Percentiles rank a stretch among this genome's conserved stretches.
Evolutionary conservation across 64 coral and sea anemone genomes (phyloP).

Genomic region (Cladopsammia gracilis): DNA sequence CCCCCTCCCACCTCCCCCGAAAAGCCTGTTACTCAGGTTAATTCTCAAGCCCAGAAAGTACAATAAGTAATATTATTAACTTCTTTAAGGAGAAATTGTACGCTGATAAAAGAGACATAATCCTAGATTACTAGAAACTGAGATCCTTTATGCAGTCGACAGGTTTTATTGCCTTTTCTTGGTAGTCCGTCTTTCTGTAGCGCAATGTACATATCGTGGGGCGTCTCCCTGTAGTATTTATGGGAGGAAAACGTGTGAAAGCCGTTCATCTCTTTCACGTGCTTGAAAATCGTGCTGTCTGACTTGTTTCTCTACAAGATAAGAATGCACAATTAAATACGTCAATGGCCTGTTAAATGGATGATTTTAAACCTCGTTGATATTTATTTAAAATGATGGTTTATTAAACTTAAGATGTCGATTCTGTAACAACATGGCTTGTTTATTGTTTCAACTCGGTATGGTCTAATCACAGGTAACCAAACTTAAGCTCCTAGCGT

Average conservation of each 20-base stretch:
- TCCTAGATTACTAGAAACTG: conserved; percentile 31
- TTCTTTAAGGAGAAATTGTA: background rate
- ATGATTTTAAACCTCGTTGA: background rate
- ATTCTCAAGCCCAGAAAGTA: too few species aligned
- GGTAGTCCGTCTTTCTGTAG: conserved; percentile 29
- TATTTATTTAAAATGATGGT: too few species aligned
- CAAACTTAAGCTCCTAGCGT: too few species aligned
- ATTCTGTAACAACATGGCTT: too few species aligned
- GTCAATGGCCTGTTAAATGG: background rate
- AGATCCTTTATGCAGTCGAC: conserved; percentile 31
- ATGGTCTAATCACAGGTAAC: too few species aligned
- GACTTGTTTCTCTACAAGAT: conserved; percentile 32
- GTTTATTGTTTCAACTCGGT: too few species aligned
- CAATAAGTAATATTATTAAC: background rate
- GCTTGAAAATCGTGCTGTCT: conserved; percentile 63
- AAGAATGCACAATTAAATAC: background rate
- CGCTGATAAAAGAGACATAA: background rate
- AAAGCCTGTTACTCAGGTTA: too few species aligned
- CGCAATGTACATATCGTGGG: conserved; percentile 42
- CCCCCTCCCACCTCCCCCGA: too few species aligned
- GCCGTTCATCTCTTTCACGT: conserved; percentile 13
- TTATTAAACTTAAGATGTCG: too few species aligned
- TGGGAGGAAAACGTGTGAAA: conserved; percentile 52
- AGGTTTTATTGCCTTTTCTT: conserved; percentile 44
- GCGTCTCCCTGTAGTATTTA: conserved; percentile 41